Conservation (phyloP, 2,113 vertebrate species). For the Gadus macrocephalus region DNA sequence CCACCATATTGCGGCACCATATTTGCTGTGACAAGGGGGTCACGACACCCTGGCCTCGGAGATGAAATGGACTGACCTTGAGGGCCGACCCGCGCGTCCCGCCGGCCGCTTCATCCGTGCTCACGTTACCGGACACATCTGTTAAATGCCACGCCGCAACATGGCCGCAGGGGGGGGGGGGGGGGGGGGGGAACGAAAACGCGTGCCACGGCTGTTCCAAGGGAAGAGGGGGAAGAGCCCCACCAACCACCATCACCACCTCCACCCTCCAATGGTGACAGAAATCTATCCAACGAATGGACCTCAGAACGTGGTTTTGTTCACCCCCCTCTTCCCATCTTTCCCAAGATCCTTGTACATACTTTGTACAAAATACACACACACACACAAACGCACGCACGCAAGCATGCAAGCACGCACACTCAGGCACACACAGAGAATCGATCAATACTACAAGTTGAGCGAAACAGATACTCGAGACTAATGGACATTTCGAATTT, state of each 20-base stretch:
- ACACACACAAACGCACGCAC: too few relatives aligned
- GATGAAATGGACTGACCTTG: conserved; percentile 63
- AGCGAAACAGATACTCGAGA: conserved; percentile 82
- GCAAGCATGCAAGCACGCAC: too few relatives aligned
- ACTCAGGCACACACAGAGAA: neutral
- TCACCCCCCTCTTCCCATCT: conserved; percentile 53
- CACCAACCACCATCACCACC: too few relatives aligned
- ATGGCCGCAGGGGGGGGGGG: neutral
- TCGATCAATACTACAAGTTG: conserved; percentile 80
- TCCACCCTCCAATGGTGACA: conserved; percentile 29
- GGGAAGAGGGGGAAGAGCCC: conserved; percentile 23
- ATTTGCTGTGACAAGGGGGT: conserved; percentile 42
- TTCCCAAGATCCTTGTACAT: conserved; percentile 63
- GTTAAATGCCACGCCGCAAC: neutral
- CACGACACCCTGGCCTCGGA: conserved; percentile 33
- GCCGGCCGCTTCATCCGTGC: conserved; percentile 26
- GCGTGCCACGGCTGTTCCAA: conserved; percentile 17
- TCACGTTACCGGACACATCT: conserved; percentile 15
- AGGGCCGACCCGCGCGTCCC: neutral
- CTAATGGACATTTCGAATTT: conserved; percentile 85
- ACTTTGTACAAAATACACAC: conserved; percentile 59
- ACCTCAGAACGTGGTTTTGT: conserved; percentile 9
- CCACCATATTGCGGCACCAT: conserved; percentile 17
- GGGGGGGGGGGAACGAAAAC: conserved; percentile 21
- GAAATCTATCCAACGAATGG: conserved; percentile 45